These are phyloP conservation scores for Drosophila ohnishii DNA, from an alignment of 1,140 invertebrate species.

Conservation along the genomic window DNA sequence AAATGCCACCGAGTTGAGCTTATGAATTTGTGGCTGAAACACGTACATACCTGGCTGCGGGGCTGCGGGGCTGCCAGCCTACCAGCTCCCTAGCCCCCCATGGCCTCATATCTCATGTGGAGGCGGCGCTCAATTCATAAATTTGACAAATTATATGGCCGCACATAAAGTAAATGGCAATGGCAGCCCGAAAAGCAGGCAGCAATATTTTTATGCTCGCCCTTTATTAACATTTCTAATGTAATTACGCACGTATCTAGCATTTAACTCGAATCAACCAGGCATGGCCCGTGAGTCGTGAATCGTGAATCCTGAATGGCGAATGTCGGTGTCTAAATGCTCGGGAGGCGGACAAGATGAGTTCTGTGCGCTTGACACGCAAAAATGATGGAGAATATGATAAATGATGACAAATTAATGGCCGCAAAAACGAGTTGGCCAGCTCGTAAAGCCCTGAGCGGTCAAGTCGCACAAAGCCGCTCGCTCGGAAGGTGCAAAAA, in stretches of 20 bases:
- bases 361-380: conserved; percentile 62
- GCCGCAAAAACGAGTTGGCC: conserved; percentile 58
- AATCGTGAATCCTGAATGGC: conserved; percentile 8
- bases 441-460: conserved; percentile 30
- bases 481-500: conserved; percentile 11
- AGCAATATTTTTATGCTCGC: conserved; percentile 66
- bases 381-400: conserved; percentile 67
- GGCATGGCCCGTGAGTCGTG: conserved; percentile 17
- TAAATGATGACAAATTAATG: conserved; percentile 79
- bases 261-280: conserved; percentile 63
- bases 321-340: not conserved
- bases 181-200: conserved; percentile 45
- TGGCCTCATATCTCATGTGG: conserved; percentile 35
- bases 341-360: conserved; percentile 29
- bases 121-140: conserved; percentile 54
- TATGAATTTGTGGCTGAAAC: conserved; percentile 62
- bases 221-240: conserved; percentile 75
- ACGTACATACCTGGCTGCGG: conserved; percentile 59
- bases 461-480: conserved; percentile 35
- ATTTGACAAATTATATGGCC: conserved; percentile 65
- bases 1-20: conserved; percentile 61
- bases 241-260: conserved; percentile 78
- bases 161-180: conserved; percentile 65
- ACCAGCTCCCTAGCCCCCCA: not conserved
- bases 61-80: conserved; percentile 3